Conservation (phyloP, 2,113 vertebrate species). For the Pluvianellus socialis region DNA sequence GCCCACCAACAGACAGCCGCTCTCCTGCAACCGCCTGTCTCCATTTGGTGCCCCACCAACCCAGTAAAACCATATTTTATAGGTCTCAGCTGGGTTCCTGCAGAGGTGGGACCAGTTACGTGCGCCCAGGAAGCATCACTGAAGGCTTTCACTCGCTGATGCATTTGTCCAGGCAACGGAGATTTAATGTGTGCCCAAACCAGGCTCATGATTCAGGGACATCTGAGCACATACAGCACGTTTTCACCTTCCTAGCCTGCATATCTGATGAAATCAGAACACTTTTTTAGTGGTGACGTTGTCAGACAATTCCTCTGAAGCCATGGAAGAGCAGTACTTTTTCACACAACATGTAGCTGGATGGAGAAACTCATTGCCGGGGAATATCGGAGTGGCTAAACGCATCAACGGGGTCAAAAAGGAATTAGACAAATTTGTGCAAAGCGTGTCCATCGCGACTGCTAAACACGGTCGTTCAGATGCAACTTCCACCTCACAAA, state of each 20-base stretch:
- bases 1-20: accelerated
- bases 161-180: neutral
- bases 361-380: neutral
- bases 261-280: neutral
- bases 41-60: neutral
- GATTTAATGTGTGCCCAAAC: neutral
- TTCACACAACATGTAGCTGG: neutral
- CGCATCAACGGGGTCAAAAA: neutral
- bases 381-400: neutral
- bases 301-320: neutral
- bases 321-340: neutral
- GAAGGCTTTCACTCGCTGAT: neutral
- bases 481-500: neutral
- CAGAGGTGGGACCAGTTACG: neutral
- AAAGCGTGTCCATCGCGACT: neutral
- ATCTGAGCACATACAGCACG: accelerated
- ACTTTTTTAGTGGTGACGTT: neutral
- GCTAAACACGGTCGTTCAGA: neutral
- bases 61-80: accelerated
- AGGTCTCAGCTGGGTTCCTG: neutral
- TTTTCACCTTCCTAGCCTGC: neutral
- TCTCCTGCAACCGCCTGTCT: accelerated
- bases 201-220: accelerated
- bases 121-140: neutral
- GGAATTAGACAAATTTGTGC: neutral